Base-by-base conservation (phyloP, 2,113 vertebrate species). In the Dipodomys spectabilis region DNA sequence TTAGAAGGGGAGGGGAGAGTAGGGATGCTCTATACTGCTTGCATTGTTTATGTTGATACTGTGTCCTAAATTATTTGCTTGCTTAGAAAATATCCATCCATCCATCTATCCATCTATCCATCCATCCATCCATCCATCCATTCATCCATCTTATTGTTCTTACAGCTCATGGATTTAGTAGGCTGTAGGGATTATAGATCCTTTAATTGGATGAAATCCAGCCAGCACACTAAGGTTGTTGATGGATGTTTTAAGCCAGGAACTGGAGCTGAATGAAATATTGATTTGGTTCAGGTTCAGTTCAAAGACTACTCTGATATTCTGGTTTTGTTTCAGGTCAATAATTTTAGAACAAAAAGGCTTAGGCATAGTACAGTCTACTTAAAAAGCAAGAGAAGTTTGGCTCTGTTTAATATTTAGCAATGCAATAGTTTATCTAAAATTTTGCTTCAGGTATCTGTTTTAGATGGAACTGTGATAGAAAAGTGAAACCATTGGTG, bases 241-340 rank as follows among this genome's bases (percentile, higher is more conserved):
- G 86, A 82, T 80, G 69, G 75, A 85, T 79, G 44, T 62, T 96
- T 95, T 82, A 95, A 91, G 73, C 35, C 82, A 93, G 82, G 81
- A 78, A 94, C 85, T 88, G 77, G 72, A 88, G 77, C 57, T 88
- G 53, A 93, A 84, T 87, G 73, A 95, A 88, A 95, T 86, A 95
- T 82, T 92, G 92, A 95, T 94, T 95, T 92, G 92, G 78, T 90
- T 94, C 86, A 82, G 89, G 73, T 89, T 96, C 93, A 90, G 73
- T 91, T 94, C 84, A 94, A 45, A 96, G 90, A 78, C n/a, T 74
- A 72, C 65, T 94, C 67, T 75, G 65, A 86, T 85, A 71, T 86
- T 96, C 82, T 93, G 87, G 71, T 93, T 94, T 94, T 95, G 68
- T 93, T 94, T 94, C 81, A 86, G 87, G 93, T 90, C 92, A 78